Evolutionary conservation across 1,140 invertebrate genomes (phyloP), one percentile per base, ranked within the genome.

Genomic region (Papilio glaucus): DNA sequence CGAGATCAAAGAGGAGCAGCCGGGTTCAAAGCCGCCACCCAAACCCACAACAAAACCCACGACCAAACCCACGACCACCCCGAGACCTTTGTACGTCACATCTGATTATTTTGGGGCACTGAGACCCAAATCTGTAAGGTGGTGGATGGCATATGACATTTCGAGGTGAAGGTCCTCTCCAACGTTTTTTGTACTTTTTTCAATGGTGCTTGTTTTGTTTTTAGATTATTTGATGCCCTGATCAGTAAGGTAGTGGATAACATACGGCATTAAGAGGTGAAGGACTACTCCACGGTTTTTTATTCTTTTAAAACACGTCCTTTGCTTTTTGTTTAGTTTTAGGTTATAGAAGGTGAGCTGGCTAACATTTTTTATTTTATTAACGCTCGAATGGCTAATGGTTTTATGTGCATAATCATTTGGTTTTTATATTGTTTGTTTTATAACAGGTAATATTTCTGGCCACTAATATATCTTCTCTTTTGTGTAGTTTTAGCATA

Each of bases 1-100:
- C 77, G 94, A 94, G 42, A 78, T 89, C 4, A 88, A 87, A 29
- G 93, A 93, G 3, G 86, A 90, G 4, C 74, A 76, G 0, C 13
- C 78, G 0, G 18, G 29, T 12, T 9, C 61, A n/a, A 70, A 73
- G 37, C 13, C 74, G 0, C 33, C 45, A 3, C 76, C 82, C 0
- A 83, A 81, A 0, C 83, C 90, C 2, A 82, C 89, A 5, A 78
- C 84, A 0, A 82, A 75, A 9, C 77, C 85, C 6, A 85, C 89
- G 1, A 78, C 84, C 1, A 82, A 75, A 9, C 77, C 85, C 6
- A 85, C 89, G 1, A 82, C 90, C 21, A 85, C 83, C 24, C 57
- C 62, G 8, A 79, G 70, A 37, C 83, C 79, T 7, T 45, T 73
- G 86, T 84, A 86, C 70, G 82, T 85, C 45, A 72, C 72, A 12